A percentile compares a stretch with the other conserved stretches of the same genome.
These are phyloP conservation scores for Pholis gunnellus DNA, from an alignment of 2,113 vertebrate species.

Conservation along the genomic window DNA sequence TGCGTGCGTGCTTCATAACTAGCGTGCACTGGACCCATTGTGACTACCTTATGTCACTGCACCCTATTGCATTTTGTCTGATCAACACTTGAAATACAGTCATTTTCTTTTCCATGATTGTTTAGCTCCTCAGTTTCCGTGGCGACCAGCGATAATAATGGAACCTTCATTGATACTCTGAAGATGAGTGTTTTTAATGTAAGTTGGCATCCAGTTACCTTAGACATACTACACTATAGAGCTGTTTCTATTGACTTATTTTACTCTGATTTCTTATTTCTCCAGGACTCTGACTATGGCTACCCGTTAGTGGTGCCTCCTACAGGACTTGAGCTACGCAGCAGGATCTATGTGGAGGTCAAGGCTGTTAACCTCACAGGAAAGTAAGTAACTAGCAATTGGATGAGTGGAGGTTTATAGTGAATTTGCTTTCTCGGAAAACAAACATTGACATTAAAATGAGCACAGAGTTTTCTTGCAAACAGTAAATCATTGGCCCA, in stretches of 20 bases:
- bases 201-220: slow-evolving; percentile 41
- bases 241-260: neutral
- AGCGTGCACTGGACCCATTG: neutral
- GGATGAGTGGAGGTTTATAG: neutral
- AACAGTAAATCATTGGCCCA: neutral
- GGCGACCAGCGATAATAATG: slow-evolving; percentile 82
- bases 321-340: slow-evolving; percentile 76
- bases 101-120: neutral
- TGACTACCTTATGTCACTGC: neutral
- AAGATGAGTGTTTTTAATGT: slow-evolving; percentile 83
- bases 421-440: neutral
- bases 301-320: slow-evolving; percentile 70
- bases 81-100: neutral
- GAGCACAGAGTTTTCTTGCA: neutral
- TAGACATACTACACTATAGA: neutral
- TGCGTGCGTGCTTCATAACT: neutral
- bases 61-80: neutral
- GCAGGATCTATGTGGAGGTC: slow-evolving; percentile 81
- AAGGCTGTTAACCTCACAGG: slow-evolving; percentile 83
- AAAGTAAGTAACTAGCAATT: slow-evolving; percentile 76
- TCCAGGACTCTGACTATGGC: slow-evolving; percentile 71
- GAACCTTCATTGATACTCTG: slow-evolving; percentile 83
- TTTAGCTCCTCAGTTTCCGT: slow-evolving; percentile 85
- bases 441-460: neutral
- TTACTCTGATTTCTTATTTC: neutral